Evolutionary conservation across 2,113 vertebrate species (phyloP).

Genomic region (Oceanodroma tethys): DNA sequence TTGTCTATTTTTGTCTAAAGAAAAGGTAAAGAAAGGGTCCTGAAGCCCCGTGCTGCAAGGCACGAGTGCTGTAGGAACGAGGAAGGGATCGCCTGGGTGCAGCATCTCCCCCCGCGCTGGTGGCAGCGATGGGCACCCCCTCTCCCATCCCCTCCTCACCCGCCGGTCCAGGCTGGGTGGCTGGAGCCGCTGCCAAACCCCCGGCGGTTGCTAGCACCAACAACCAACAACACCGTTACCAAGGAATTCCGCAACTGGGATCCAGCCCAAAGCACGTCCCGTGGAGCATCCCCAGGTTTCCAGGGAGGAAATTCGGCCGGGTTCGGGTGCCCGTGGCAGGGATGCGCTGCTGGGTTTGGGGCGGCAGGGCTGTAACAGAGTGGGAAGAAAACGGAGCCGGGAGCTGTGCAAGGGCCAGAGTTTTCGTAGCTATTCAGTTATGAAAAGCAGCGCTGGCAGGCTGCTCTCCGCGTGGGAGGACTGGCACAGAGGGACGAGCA

Average conservation of each 20-base stretch:
- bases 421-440: background rate
- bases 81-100: background rate
- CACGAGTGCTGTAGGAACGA: accelerated
- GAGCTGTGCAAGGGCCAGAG: background rate
- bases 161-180: background rate
- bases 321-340: background rate
- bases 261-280: background rate
- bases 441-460: slow-evolving; percentile 1
- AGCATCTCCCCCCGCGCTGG: accelerated
- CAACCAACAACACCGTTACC: background rate
- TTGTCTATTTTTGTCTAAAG: too few species aligned
- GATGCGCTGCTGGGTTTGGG: background rate
- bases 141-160: background rate
- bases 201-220: background rate
- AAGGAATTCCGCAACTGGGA: background rate
- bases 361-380: background rate
- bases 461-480: slow-evolving; percentile 20
- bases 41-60: accelerated
- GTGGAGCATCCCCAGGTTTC: background rate
- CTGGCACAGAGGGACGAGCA: slow-evolving; percentile 49
- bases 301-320: background rate
- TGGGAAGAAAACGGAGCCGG: background rate
- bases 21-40: background rate
- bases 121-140: background rate
- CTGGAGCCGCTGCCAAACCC: accelerated